Percentiles rank a stretch among this genome's conserved stretches.
These are phyloP conservation scores for Beroe forskalii DNA, from an alignment of 37 sponge, comb jelly and placozoan species.

Conservation along the genomic window DNA sequence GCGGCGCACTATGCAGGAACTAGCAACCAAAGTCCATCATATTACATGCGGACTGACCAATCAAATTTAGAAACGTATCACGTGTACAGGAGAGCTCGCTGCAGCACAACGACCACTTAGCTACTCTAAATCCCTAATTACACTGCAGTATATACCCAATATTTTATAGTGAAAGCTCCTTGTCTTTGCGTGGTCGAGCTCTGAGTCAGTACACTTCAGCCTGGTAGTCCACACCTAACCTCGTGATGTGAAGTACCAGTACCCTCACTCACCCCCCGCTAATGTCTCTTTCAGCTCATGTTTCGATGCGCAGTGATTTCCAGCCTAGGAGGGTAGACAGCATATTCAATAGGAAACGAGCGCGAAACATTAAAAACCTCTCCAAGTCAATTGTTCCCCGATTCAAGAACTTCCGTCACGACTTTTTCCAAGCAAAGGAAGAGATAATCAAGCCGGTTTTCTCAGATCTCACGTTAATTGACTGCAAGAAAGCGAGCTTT, in stretches of 20 bases:
- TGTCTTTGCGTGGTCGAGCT: neutral
- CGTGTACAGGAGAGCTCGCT: neutral
- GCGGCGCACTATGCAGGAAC: no score
- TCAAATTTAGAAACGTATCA: no score
- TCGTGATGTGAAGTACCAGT: no score
- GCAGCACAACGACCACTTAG: neutral
- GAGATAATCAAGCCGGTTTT: neutral
- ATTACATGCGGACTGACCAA: no score
- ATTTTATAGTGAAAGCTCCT: neutral
- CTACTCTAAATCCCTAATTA: neutral
- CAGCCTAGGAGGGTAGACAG: conserved; percentile 6
- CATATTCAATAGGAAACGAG: conserved; percentile 11
- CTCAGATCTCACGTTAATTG: neutral
- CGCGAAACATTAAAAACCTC: conserved; percentile 12
- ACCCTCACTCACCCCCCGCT: neutral
- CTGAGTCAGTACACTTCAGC: no score
- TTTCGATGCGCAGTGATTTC: neutral
- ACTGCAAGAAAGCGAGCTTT: conserved; percentile 28
- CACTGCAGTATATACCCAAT: neutral
- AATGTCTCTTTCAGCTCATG: neutral
- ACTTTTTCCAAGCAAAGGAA: neutral
- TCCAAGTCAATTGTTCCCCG: neutral
- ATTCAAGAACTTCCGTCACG: neutral
- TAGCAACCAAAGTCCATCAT: no score
- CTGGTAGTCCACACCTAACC: no score